Percentiles rank a stretch among this genome's conserved stretches.
Conservation (phyloP, 2,888 invertebrate species). For the Nomada hirtipes region DNA sequence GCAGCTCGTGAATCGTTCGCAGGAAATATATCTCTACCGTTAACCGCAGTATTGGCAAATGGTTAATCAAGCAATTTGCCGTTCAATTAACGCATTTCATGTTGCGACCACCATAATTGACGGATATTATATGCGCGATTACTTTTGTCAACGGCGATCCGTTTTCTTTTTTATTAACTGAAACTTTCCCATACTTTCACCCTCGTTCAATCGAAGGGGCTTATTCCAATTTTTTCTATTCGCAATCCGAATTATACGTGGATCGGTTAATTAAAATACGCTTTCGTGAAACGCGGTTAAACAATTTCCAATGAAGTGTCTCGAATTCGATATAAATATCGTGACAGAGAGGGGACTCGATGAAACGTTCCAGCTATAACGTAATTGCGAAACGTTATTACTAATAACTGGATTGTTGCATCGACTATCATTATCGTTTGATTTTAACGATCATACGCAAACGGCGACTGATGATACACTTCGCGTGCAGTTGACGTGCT, state of each 20-base stretch:
- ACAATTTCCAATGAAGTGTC: slow-evolving; percentile 8
- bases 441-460: slow-evolving; percentile 14
- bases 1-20: neutral
- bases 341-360: neutral
- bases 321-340: neutral
- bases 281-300: neutral
- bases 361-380: neutral
- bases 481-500: slow-evolving; percentile 6
- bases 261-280: neutral
- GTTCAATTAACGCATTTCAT: slow-evolving; percentile 20
- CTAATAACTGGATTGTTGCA: slow-evolving; percentile 18
- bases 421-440: slow-evolving; percentile 7
- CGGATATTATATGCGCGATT: neutral
- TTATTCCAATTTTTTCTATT: neutral
- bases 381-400: slow-evolving; percentile 24
- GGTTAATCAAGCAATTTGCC: slow-evolving; percentile 30
- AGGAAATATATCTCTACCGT: slow-evolving; percentile 3
- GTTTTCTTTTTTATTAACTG: neutral
- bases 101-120: slow-evolving; percentile 13
- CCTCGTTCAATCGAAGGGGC: no score
- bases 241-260: neutral
- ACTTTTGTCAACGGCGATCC: neutral
- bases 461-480: neutral
- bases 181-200: neutral
- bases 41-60: slow-evolving; percentile 1